Evolutionary conservation across 1,140 invertebrate genomes (phyloP).

Genomic region (Pachyrhynchus sulphureomaculatus): DNA sequence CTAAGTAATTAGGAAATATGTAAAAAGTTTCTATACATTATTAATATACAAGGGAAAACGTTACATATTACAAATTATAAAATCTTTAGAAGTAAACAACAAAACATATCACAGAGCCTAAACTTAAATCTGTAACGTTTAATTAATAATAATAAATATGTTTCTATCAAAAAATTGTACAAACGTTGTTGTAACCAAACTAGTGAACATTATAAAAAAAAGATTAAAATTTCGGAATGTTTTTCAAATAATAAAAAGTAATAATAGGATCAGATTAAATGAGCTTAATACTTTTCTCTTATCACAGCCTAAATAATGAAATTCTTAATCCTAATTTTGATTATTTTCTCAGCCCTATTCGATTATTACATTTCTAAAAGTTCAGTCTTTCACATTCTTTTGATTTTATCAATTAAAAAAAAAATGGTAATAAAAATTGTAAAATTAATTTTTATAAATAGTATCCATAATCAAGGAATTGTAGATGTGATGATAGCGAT

Average conservation of each 20-base stretch:
- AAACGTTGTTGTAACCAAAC: slow-evolving; percentile 2
- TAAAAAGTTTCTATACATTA: background rate
- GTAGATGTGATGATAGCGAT: no score
- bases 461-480: no score
- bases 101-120: slow-evolving; percentile 49
- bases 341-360: slow-evolving; percentile 8
- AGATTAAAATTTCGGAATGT: background rate
- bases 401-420: no score
- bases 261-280: background rate
- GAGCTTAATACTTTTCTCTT: slow-evolving; percentile 5
- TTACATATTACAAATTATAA: slow-evolving; percentile 33
- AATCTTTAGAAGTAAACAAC: slow-evolving; percentile 40
- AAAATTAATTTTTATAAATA: no score
- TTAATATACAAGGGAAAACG: slow-evolving; percentile 19
- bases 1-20: background rate
- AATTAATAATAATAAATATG: slow-evolving; percentile 22
- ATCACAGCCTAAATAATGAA: slow-evolving; percentile 12
- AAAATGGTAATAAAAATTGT: no score
- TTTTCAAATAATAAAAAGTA: background rate
- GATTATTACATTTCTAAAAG: background rate
- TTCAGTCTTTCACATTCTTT: background rate
- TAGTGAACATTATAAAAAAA: background rate
- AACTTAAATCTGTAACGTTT: slow-evolving; percentile 29
- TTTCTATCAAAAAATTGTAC: slow-evolving; percentile 6
- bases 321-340: slow-evolving; percentile 18